A percentile compares a stretch with the other conserved stretches of the same genome.
phyloP scores from a whole-genome alignment of 2,888 invertebrate genomes.

The Dicyrtomina minuta region DNA sequence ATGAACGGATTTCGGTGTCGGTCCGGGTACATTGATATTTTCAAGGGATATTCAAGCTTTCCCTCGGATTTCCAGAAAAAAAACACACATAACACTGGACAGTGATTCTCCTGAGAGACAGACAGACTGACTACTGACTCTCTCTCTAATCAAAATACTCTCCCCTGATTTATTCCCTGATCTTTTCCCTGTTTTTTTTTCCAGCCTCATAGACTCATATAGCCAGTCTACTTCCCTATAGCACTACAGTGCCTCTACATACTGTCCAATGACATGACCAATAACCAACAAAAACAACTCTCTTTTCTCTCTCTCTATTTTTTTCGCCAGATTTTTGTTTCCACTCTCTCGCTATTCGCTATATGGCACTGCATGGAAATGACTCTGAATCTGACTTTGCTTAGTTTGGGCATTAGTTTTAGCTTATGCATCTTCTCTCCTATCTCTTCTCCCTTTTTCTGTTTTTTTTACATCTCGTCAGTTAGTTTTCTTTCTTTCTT shows the following conservation, averaged over 20 bases:
- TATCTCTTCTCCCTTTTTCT: no score
- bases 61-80: constrained; percentile 32
- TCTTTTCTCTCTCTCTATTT: constrained; percentile 5
- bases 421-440: no score
- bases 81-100: constrained; percentile 32
- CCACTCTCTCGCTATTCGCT: not conserved
- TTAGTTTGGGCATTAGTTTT: no score
- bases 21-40: constrained; percentile 37
- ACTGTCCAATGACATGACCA: no score
- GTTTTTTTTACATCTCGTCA: no score
- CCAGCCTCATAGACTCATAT: constrained; percentile 5
- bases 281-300: no score
- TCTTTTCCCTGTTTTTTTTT: constrained; percentile 23
- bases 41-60: constrained; percentile 30
- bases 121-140: constrained; percentile 25
- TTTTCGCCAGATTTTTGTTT: not conserved
- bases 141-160: constrained; percentile 31
- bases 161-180: constrained; percentile 33
- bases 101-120: constrained; percentile 32
- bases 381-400: no score
- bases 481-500: no score
- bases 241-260: not conserved
- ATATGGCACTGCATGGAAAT: not conserved
- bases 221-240: constrained; percentile 2
- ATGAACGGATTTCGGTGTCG: no score